Evolutionary conservation across 2,797 vertebrate genomes (phyloP), one percentile per base, ranked within the genome.

Genomic region (Argya squamiceps): DNA sequence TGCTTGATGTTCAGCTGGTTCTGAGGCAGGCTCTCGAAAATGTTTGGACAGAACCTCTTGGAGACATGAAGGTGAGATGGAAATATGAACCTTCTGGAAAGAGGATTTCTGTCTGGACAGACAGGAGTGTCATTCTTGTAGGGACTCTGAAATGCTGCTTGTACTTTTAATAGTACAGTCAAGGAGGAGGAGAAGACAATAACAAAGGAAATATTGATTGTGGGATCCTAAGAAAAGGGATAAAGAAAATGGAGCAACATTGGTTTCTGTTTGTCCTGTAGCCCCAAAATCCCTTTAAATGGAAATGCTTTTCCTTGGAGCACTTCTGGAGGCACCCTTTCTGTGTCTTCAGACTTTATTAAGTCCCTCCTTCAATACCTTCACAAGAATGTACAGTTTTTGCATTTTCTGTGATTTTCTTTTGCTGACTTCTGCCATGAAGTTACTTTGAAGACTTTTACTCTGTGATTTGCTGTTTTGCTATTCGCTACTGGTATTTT

Each of bases 1-100:
- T 96, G 55, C 91, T 98, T 49, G 96, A 98, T 52, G 85, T 98
- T 78, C 98, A 98, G 55, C 58, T 98, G 46, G 80, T 98, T 91
- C 92, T 98, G 93, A 97, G 97, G 70, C 88, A 96, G 49, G 97
- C 97, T 85, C 97, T 98, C 22, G 89, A 95, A 34, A 80, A 98
- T 79, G 91, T 98, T 97, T 98, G 98, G 98, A 98, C 97, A 1
- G 41, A 95, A 27, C 93, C 95, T 89, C 89, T 96, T 68, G 92
- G 63, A 75, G 93, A 85, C 9, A 71, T 84, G 16, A 95, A 96
- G 94, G 98, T 98, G 88, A 97, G 97, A 94, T 55, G 52, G 69
- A 90, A 75, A 50, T 18, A 36, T 36, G 62, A 13, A 21, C 9
- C 22, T 91, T 87, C 52, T 62, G 44, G 34, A 59, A 87, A 69